These are phyloP conservation scores for Prionailurus viverrinus DNA, from an alignment of 2,113 vertebrate genomes.

Conservation along the genomic window DNA sequence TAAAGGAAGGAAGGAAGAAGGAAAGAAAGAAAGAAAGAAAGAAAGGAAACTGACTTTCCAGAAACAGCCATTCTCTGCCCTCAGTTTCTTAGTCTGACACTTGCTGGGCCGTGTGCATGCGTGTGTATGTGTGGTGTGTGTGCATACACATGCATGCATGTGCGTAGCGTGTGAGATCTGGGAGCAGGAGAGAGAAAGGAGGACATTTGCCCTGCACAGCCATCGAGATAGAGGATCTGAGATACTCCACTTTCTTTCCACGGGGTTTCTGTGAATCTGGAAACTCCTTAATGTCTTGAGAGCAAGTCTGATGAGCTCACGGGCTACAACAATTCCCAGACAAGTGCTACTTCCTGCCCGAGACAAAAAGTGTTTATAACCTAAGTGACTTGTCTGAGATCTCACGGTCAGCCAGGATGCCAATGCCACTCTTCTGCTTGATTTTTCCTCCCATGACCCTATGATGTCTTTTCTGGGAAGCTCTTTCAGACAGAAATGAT, in stretches of 20 bases:
- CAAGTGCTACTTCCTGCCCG: not conserved
- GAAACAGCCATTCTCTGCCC: not conserved
- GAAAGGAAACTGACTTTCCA: not conserved
- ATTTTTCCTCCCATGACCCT: not conserved
- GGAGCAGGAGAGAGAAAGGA: not conserved
- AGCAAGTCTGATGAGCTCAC: not conserved
- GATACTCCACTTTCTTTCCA: not conserved
- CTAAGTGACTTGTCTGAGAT: not conserved
- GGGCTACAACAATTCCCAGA: not conserved
- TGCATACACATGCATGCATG: fast-evolving
- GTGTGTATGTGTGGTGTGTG: too few species aligned
- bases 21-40: too few species aligned
- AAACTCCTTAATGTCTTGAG: not conserved
- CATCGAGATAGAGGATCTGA: too few species aligned
- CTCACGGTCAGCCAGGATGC: not conserved
- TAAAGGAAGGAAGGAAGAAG: too few species aligned
- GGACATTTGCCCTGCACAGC: fast-evolving
- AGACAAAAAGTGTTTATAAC: not conserved
- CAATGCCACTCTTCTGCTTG: too few species aligned
- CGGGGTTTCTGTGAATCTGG: not conserved
- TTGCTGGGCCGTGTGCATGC: not conserved
- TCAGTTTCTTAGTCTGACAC: not conserved
- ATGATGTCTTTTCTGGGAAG: not conserved
- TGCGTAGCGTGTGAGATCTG: not conserved
- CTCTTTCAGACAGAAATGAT: not conserved